A percentile compares a stretch with the other conserved stretches of the same genome.
phyloP scores from a whole-genome alignment of 2,888 invertebrate species.

The Drosophila kuntzei region DNA sequence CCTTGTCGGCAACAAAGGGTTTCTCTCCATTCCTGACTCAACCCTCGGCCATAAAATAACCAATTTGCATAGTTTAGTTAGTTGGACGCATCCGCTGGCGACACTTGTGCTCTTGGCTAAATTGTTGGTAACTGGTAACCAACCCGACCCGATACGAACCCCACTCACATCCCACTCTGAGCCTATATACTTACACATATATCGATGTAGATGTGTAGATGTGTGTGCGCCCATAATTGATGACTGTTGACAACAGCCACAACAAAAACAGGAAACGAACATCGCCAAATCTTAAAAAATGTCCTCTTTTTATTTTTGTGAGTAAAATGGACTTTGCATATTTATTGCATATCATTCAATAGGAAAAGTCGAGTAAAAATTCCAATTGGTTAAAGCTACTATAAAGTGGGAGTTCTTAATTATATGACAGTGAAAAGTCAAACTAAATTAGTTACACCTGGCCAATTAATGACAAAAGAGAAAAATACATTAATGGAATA shows the following conservation, averaged over 20 bases:
- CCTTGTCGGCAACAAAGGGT: constrained; percentile 56
- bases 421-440: background rate
- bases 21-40: constrained; percentile 4
- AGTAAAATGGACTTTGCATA: constrained; percentile 45
- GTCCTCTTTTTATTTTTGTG: constrained; percentile 19
- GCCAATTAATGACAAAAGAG: too few species aligned
- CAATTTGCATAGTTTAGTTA: constrained; percentile 84
- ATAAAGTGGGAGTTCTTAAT: background rate
- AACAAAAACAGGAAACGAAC: constrained; percentile 24
- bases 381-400: constrained; percentile 42
- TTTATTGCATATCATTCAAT: constrained; percentile 46
- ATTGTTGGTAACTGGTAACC: constrained; percentile 29
- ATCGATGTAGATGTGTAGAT: background rate
- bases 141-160: constrained; percentile 3
- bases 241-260: constrained; percentile 64
- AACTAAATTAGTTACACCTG: background rate
- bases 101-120: constrained; percentile 60
- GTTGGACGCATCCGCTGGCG: constrained; percentile 81
- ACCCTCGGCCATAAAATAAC: constrained; percentile 80
- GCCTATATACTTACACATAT: constrained; percentile 11
- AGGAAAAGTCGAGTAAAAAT: constrained; percentile 24
- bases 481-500: too few species aligned
- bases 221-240: constrained; percentile 60
- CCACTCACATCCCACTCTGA: background rate
- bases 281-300: constrained; percentile 61